phyloP scores from a whole-genome alignment of 2,888 invertebrate species.

The Hypena proboscidalis region DNA sequence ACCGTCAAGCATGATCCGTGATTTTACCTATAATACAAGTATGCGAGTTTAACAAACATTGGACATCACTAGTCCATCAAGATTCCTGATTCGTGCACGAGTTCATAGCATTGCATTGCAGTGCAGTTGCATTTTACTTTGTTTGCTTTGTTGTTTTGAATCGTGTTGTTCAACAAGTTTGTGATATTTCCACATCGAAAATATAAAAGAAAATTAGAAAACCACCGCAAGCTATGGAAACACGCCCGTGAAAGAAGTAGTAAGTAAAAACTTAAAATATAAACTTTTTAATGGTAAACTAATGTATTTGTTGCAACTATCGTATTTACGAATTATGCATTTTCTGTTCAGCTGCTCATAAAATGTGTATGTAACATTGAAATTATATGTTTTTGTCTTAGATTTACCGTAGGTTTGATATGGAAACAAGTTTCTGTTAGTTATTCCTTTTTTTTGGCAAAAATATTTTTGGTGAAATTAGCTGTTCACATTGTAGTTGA shows the following conservation, averaged over 20 bases:
- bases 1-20: too few relatives aligned
- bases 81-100: too few relatives aligned
- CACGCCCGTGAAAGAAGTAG: slow-evolving; percentile 23
- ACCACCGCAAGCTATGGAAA: slow-evolving; percentile 21
- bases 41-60: too few relatives aligned
- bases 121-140: slow-evolving; percentile 41
- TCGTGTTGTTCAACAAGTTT: slow-evolving; percentile 36
- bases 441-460: too few relatives aligned
- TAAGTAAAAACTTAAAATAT: slow-evolving; percentile 28
- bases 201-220: slow-evolving; percentile 16
- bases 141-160: slow-evolving; percentile 48
- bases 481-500: too few relatives aligned
- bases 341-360: too few relatives aligned
- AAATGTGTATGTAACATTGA: too few relatives aligned
- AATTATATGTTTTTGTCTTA: too few relatives aligned
- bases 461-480: too few relatives aligned
- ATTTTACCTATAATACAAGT: too few relatives aligned
- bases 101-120: slow-evolving; percentile 33
- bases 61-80: slow-evolving; percentile 2
- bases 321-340: neutral
- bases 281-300: slow-evolving; percentile 23
- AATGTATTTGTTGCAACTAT: neutral
- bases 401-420: too few relatives aligned
- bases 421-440: too few relatives aligned
- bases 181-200: slow-evolving; percentile 14